Base-by-base conservation (phyloP, 2,888 invertebrate species). In the Drosophila merina region DNA sequence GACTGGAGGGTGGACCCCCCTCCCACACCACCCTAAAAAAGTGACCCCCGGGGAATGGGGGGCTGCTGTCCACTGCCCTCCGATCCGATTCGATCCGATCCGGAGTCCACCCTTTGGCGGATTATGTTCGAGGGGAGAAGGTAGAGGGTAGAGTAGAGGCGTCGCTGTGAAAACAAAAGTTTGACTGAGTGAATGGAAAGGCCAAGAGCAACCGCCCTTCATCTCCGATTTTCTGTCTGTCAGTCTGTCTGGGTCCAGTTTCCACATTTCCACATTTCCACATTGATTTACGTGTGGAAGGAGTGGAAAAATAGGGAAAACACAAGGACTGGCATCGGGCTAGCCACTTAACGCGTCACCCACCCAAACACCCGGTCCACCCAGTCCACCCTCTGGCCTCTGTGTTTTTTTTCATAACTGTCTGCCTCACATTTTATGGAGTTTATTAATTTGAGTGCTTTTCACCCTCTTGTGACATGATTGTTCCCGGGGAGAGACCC, bases 381-480 rank as follows among this genome's bases (percentile, higher is more conserved):
- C 20, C 20, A 25, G 14, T 14, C 25, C 38, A 42, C 63, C 31
- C 44, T 30, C 45, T 30, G 50, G 36, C 6, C 14, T 55, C 6
- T 57, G 12, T 1, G 1, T 20, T 20, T 56, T 49, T 56, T 78
- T 86, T 85, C 88, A 83, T 83, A 83, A 83, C 80, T 87, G 82
- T 87, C 82, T 79, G 88, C 76, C 78, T 74, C 83, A 86, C 89
- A 90, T 88, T 89, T 90, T 89, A 90, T 90, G 88, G 90, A 88
- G 89, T 89, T 90, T 89, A 89, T 89, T 89, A 89, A 88, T 89
- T 90, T 89, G 85, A 89, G 90, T 89, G 88, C 80, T 84, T 79
- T 78, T 75, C 75, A 75, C 76, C 73, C 80, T 64, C 77, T 75
- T 68, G 70, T 82, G 83, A 87, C 86, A 79, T 63, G 79, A 82